Evolutionary conservation across 2,797 vertebrate species (phyloP).

Genomic region (Synaphobranchus kaupii): DNA sequence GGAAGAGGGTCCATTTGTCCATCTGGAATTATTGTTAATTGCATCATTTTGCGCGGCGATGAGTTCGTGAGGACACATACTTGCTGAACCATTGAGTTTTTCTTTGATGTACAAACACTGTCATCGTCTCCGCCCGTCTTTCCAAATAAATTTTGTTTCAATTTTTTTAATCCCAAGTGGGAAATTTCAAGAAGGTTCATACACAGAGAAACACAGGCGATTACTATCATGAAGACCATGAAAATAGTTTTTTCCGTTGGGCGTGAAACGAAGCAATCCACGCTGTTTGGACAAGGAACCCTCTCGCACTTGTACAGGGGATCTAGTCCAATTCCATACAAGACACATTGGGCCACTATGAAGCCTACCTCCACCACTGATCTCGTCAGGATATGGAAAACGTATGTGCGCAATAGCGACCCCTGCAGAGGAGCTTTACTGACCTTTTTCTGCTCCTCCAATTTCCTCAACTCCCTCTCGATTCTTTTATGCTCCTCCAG

Average conservation of each 20-base stretch:
- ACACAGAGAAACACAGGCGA: conserved; percentile 86
- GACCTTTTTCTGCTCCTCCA: conserved; percentile 90
- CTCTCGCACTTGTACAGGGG: conserved; percentile 88
- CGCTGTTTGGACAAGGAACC: conserved; percentile 88
- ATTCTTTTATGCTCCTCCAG: conserved; percentile 80
- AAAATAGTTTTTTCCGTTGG: conserved; percentile 96
- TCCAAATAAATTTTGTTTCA: conserved; percentile 78
- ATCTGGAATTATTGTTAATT: conserved; percentile 62
- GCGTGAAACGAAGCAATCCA: conserved; percentile 93
- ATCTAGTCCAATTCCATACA: conserved; percentile 87
- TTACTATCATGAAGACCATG: conserved; percentile 93
- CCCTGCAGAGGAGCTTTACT: conserved; percentile 90
- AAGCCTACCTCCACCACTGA: conserved; percentile 90
- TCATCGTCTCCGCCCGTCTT: conserved; percentile 70
- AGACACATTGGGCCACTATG: conserved; percentile 88
- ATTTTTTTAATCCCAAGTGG: conserved; percentile 86
- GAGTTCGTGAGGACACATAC: conserved; percentile 70
- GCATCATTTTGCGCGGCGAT: conserved; percentile 70
- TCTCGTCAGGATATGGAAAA: conserved; percentile 91
- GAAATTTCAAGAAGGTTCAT: conserved; percentile 90
- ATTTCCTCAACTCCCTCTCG: conserved; percentile 83
- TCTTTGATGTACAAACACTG: conserved; percentile 77
- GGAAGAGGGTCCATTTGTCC: conserved; percentile 55
- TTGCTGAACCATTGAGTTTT: conserved; percentile 78
- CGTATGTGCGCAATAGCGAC: conserved; percentile 86